These are phyloP conservation scores for Meiosimyza platycephala DNA, from an alignment of 2,888 invertebrate species.

Conservation along the genomic window DNA sequence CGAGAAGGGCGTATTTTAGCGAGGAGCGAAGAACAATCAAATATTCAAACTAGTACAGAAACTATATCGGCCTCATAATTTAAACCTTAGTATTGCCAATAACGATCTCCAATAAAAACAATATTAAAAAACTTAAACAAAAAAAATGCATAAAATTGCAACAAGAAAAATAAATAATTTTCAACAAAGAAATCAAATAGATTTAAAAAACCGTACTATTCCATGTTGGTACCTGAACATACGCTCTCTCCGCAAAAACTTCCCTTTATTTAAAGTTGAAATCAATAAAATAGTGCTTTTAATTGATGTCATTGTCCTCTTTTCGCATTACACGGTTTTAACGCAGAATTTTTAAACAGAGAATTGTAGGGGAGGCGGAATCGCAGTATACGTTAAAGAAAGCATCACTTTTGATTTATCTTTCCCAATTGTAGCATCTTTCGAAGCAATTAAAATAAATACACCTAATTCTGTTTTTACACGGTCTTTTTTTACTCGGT, in stretches of 20 bases:
- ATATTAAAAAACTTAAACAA: too few species aligned
- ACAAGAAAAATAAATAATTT: not conserved
- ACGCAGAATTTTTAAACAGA: constrained; percentile 14
- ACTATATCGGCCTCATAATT: constrained; percentile 7
- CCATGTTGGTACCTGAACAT: constrained; percentile 6
- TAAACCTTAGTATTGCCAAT: not conserved
- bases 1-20: not conserved
- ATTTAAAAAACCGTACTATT: not conserved
- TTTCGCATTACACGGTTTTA: constrained; percentile 13
- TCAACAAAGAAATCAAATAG: not conserved
- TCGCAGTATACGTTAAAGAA: constrained; percentile 12
- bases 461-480: too few species aligned
- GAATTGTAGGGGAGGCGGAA: constrained; percentile 6
- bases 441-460: too few species aligned
- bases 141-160: not conserved
- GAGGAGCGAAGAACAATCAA: constrained; percentile 15
- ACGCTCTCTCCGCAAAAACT: constrained; percentile 19
- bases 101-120: too few species aligned
- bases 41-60: not conserved
- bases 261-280: not conserved
- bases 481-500: too few species aligned
- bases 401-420: not conserved
- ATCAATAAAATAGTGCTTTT: constrained; percentile 19
- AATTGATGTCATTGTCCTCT: constrained; percentile 18
- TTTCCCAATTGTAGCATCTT: too few species aligned